A percentile compares a stretch with the other conserved stretches of the same genome.
Evolutionary conservation across 2,888 invertebrate genomes (phyloP).

Genomic region (Uropetala carovei): DNA sequence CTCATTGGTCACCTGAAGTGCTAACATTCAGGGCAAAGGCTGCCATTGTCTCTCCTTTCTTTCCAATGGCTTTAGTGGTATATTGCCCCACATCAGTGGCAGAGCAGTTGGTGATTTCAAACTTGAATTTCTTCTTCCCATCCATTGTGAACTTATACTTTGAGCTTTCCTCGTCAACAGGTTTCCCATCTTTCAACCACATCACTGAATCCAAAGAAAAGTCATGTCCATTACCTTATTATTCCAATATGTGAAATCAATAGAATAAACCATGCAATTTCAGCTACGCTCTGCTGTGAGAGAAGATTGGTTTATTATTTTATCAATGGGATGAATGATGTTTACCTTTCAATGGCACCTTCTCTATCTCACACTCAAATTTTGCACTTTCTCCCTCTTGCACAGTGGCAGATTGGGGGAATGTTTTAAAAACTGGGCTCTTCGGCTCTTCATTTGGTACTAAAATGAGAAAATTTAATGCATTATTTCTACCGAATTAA

Average conservation of each 20-base stretch:
- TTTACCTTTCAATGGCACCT: constrained; percentile 77
- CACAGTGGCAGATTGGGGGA: constrained; percentile 92
- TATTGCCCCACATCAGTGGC: constrained; percentile 92
- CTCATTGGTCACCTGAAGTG: constrained; percentile 77
- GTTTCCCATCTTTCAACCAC: constrained; percentile 96
- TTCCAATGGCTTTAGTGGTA: constrained; percentile 89
- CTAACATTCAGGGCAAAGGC: constrained; percentile 92
- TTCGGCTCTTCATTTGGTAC: constrained; percentile 92
- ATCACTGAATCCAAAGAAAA: constrained; percentile 74
- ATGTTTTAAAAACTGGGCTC: constrained; percentile 90
- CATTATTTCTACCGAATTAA: neutral
- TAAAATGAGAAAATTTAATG: constrained; percentile 71
- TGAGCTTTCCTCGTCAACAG: constrained; percentile 86
- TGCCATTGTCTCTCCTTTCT: constrained; percentile 89
- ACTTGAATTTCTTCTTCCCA: constrained; percentile 86
- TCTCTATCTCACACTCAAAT: constrained; percentile 88
- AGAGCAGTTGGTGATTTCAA: constrained; percentile 86
- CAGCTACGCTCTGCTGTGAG: too few relatives aligned
- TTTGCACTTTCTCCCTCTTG: constrained; percentile 87
- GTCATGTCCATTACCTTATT: too few relatives aligned
- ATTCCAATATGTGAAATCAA: neutral
- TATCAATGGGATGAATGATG: neutral
- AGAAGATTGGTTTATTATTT: neutral
- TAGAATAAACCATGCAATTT: neutral
- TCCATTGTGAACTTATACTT: constrained; percentile 90